Evolutionary conservation across 2,797 vertebrate genomes (phyloP).

Genomic region (Pangasius larnaudii): DNA sequence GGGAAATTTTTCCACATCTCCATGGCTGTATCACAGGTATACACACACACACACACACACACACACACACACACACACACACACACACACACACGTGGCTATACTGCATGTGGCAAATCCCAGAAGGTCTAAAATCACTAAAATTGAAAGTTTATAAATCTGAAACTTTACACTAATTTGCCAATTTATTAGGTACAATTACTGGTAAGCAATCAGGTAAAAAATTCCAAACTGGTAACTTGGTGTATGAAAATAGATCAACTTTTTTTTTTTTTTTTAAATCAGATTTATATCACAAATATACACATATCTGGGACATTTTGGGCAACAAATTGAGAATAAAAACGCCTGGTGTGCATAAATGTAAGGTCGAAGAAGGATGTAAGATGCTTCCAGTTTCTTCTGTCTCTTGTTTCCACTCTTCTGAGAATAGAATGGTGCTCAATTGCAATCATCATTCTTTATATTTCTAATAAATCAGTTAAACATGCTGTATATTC

Average conservation of each 20-base stretch:
- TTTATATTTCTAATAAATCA: not conserved
- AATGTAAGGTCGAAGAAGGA: not conserved
- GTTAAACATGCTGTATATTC: not conserved
- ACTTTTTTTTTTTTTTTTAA: not conserved
- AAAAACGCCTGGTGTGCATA: not conserved
- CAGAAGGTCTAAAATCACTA: not conserved
- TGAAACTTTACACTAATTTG: not conserved
- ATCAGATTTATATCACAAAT: not conserved
- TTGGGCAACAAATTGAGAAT: not conserved
- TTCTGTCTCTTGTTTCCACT: too few species aligned
- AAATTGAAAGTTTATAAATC: not conserved
- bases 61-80: not conserved
- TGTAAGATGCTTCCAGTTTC: too few species aligned
- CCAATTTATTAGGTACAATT: not conserved
- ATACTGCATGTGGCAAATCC: not conserved
- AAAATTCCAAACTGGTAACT: too few species aligned
- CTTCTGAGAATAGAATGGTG: not conserved
- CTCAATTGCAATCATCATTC: not conserved
- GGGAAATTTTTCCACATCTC: conserved; percentile 96
- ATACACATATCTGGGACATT: not conserved
- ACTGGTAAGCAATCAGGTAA: too few species aligned
- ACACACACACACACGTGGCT: not conserved
- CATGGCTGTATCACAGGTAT: conserved; percentile 30
- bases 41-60: not conserved
- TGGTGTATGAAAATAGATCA: not conserved